Evolutionary conservation across 2,888 invertebrate species (phyloP).

Genomic region (Eupithecia subfuscata): DNA sequence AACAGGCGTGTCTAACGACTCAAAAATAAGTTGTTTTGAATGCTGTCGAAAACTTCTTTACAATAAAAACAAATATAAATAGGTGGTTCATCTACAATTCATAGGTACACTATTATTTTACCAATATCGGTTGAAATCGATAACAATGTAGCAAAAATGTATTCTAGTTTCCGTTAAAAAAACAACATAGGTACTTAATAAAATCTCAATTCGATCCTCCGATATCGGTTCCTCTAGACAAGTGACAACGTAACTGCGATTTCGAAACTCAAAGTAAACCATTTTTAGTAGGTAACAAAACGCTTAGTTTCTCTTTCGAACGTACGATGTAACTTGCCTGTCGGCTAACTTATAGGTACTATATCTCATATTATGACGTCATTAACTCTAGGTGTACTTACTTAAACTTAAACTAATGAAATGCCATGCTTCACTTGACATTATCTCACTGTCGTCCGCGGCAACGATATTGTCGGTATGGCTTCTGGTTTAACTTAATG

Average conservation of each 20-base stretch:
- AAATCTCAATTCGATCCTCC: conserved; percentile 25
- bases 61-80: neutral
- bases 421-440: conserved; percentile 65
- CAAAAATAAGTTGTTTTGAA: neutral
- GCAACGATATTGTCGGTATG: conserved; percentile 34
- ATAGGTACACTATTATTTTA: neutral
- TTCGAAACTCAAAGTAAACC: neutral
- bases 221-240: conserved; percentile 22
- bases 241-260: neutral
- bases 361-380: conserved; percentile 24
- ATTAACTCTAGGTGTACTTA: conserved; percentile 39
- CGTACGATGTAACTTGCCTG: neutral
- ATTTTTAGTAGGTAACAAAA: neutral
- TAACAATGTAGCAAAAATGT: conserved; percentile 21
- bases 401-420: conserved; percentile 58
- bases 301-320: neutral
- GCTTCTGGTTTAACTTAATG: conserved; percentile 14
- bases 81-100: neutral
- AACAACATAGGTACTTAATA: conserved; percentile 19
- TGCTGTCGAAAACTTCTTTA: neutral
- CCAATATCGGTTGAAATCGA: conserved; percentile 21
- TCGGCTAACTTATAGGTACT: neutral
- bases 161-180: conserved; percentile 5
- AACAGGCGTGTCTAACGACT: neutral
- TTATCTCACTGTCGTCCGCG: conserved; percentile 62